Conservation (phyloP, 92 coral and sea anemone species). For the Palythoa heliodiscus region DNA sequence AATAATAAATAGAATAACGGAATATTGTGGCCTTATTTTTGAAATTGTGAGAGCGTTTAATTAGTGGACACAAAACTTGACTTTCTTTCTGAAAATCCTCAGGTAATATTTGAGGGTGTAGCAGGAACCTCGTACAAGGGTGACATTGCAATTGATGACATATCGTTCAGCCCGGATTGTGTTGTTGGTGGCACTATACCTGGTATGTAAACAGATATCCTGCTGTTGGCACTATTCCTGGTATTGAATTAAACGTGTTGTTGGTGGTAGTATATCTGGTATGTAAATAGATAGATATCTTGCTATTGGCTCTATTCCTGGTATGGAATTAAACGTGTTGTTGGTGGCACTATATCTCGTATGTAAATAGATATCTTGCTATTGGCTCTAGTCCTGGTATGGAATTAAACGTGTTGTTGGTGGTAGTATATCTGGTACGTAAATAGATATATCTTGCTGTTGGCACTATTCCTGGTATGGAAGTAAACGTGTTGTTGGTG, state of each 20-base stretch:
- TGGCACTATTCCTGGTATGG: constrained; percentile 40
- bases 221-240: not conserved
- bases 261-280: too few relatives aligned
- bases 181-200: constrained; percentile 57
- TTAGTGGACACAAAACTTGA: not conserved
- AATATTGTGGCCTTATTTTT: too few relatives aligned
- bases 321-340: not conserved
- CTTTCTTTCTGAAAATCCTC: not conserved
- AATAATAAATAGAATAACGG: not conserved
- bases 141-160: constrained; percentile 91
- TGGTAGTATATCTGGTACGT: too few relatives aligned
- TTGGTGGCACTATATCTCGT: too few relatives aligned
- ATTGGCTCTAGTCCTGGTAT: constrained; percentile 47
- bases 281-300: not conserved
- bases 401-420: not conserved
- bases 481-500: constrained; percentile 51
- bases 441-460: constrained; percentile 8
- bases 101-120: constrained; percentile 89
- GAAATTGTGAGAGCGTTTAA: too few relatives aligned
- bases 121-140: constrained; percentile 86
- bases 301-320: too few relatives aligned
- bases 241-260: not conserved
- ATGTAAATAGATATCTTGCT: not conserved
- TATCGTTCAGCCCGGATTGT: constrained; percentile 85
- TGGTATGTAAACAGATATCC: constrained; percentile 32